Percentiles rank a stretch among this genome's conserved stretches.
phyloP scores from a whole-genome alignment of 2,113 vertebrate genomes.

The Calyptommatus sinebrachiatus region DNA sequence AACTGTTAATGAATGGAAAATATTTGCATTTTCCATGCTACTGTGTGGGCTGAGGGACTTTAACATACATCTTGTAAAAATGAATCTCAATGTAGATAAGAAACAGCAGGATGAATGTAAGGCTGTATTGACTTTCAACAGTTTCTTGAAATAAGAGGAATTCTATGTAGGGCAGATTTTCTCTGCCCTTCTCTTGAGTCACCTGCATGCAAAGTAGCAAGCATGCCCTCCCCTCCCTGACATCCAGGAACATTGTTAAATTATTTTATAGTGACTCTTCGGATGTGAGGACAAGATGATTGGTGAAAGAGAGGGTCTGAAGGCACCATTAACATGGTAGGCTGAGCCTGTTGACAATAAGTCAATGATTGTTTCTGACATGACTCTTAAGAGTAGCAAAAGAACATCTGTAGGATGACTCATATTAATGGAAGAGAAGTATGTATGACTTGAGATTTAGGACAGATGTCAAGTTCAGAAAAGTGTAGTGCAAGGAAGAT shows the following conservation, averaged over 20 bases:
- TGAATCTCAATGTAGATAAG: not conserved
- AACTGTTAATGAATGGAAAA: not conserved
- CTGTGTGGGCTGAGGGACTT: not conserved
- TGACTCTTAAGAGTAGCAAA: conserved; percentile 44
- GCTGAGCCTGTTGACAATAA: conserved; percentile 58
- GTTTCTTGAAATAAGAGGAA: conserved; percentile 14
- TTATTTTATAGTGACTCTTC: conserved; percentile 43
- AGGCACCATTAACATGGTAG: conserved; percentile 57
- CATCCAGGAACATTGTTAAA: conserved; percentile 32
- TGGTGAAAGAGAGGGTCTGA: conserved; percentile 35
- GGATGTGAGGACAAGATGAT: conserved; percentile 32
- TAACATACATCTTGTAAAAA: not conserved
- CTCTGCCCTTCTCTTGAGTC: not conserved
- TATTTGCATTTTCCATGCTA: not conserved
- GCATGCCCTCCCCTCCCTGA: conserved; percentile 7
- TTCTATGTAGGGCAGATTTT: conserved; percentile 28
- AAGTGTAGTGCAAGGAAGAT: conserved; percentile 46
- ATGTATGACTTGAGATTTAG: conserved; percentile 54
- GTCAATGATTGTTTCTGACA: conserved; percentile 65
- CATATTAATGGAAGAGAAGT: conserved; percentile 56
- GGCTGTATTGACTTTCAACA: conserved; percentile 14
- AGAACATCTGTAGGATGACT: conserved; percentile 48
- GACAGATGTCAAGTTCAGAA: conserved; percentile 60
- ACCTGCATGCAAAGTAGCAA: conserved; percentile 28
- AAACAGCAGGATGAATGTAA: not conserved